Percentiles rank a stretch among this genome's conserved stretches.
Evolutionary conservation across 2,113 vertebrate species (phyloP).

Genomic region (Bothrops jararaca): DNA sequence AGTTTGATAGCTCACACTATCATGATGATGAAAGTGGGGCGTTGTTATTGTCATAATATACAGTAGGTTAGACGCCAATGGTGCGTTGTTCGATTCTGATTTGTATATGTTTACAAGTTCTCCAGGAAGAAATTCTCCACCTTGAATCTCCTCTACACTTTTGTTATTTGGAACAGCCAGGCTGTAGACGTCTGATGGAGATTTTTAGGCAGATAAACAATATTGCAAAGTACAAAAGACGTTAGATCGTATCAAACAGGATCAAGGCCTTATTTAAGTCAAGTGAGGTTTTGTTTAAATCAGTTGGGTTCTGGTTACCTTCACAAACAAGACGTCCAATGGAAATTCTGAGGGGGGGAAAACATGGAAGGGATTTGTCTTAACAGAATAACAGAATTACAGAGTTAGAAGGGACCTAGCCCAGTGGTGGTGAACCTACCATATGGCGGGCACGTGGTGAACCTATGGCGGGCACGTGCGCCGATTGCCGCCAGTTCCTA

Average conservation of each 20-base stretch:
- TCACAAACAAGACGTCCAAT: neutral
- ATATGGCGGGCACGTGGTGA: too few species aligned
- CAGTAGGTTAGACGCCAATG: neutral
- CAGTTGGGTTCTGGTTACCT: neutral
- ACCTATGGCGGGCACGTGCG: rapidly evolving
- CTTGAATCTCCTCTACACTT: neutral
- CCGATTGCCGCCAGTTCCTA: too few species aligned
- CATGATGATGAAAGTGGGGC: neutral
- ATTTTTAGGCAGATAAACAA: neutral
- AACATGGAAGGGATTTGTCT: neutral
- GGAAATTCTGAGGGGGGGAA: neutral
- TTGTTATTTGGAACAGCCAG: neutral
- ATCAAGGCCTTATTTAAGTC: neutral
- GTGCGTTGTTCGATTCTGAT: neutral
- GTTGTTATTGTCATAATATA: neutral
- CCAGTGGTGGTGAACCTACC: too few species aligned
- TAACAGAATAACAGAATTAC: too few species aligned
- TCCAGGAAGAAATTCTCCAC: neutral
- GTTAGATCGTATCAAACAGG: neutral
- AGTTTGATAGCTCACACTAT: neutral
- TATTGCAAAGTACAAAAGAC: neutral
- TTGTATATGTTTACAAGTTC: neutral
- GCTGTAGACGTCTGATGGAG: neutral
- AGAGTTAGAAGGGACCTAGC: too few species aligned
- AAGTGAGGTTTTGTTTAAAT: too few species aligned